Evolutionary conservation across 2,113 vertebrate species (phyloP), one percentile per base, ranked within the genome.

Genomic region (Silurus asotus): DNA sequence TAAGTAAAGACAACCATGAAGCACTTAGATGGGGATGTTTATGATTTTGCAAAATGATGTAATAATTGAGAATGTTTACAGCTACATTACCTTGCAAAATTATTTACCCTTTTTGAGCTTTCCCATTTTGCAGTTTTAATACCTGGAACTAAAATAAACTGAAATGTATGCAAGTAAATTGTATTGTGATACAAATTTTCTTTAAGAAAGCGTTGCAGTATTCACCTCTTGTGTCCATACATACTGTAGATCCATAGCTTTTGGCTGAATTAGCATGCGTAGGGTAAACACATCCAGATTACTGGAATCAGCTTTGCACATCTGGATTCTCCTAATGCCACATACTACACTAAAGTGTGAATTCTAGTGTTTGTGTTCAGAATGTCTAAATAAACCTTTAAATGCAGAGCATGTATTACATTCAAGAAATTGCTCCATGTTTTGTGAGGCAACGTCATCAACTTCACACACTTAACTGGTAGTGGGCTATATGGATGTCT

Each of bases 1-100:
- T 58, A 59, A 85, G 85, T 62, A 28, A 87, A 81, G 82, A 85
- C n/a, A 49, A 76, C 89, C 90, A 51, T n/a, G 53, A 8, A 64
- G 62, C 55, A 65, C 15, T 45, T 82, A 1, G 9, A 58, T 88
- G 70, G 19, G 67, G 80, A 84, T 56, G 13, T 84, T 84, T 81
- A 82, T 67, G 20, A 75, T 65, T 48, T 23, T 56, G 13, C 11
- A 69, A 19, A 51, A 37, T 67, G 59, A 58, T 51, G 65, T 75
- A 49, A 70, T 70, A 64, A 83, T 65, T n/a, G 82, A 64, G 23
- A 45, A 23, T 10, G 28, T 65, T 20, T 74, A 8, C 2, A 37
- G 9, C 51, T 84, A 48, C 10, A 74, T 17, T 45, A 17, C 20
- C 1, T 55, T 67, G 2, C 2, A 67, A 28, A 82, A 58, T 2